Evolutionary conservation across 2,113 vertebrate species (phyloP).

Genomic region (Lynx canadensis): DNA sequence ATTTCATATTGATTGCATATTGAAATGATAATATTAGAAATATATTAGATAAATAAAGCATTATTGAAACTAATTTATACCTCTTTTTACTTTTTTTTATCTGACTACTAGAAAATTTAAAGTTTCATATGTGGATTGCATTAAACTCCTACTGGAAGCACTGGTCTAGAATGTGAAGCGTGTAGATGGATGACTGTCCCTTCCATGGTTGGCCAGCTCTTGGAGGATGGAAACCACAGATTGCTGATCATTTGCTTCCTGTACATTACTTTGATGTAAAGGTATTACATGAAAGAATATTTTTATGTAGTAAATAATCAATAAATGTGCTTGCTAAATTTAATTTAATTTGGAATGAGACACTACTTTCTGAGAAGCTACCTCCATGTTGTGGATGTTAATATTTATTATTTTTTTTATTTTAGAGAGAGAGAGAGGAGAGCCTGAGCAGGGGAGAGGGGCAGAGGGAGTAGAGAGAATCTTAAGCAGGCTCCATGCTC

Average conservation of each 20-base stretch:
- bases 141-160: not conserved
- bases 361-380: not conserved
- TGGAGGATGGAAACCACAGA: not conserved
- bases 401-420: no score
- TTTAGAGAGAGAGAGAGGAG: no score
- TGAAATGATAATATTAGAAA: not conserved
- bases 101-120: not conserved
- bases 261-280: not conserved
- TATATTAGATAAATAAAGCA: not conserved
- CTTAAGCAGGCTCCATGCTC: no score
- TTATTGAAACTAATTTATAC: not conserved
- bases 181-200: not conserved
- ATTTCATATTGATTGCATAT: not conserved
- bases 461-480: no score
- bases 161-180: not conserved
- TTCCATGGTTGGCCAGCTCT: not conserved
- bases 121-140: not conserved
- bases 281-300: not conserved
- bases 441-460: no score
- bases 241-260: not conserved
- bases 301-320: not conserved
- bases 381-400: not conserved
- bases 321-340: not conserved
- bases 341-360: conserved; percentile 14
- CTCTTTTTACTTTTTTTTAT: not conserved